Evolutionary conservation across 1,140 invertebrate species (phyloP).

Genomic region (Calephelis virginiensis): DNA sequence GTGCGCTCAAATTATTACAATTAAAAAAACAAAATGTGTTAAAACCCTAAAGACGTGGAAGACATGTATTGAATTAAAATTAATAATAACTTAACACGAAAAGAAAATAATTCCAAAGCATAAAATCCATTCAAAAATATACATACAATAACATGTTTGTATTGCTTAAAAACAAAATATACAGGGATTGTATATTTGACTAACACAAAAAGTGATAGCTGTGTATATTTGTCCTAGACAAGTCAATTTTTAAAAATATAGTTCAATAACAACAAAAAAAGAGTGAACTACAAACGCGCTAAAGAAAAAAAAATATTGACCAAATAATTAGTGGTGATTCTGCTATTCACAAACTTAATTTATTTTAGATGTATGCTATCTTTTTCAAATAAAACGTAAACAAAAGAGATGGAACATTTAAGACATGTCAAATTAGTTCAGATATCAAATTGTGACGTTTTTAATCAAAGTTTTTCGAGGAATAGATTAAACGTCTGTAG

Average conservation of each 20-base stretch:
- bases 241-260: conserved; percentile 10
- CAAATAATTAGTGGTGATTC: no score
- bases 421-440: no score
- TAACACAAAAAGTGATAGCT: conserved; percentile 24
- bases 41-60: conserved; percentile 41
- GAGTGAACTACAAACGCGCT: background rate
- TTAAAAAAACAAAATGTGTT: conserved; percentile 17
- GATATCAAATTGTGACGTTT: no score
- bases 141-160: conserved; percentile 45
- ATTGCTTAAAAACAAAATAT: conserved; percentile 31
- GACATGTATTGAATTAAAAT: conserved; percentile 35
- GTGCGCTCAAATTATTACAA: conserved; percentile 45
- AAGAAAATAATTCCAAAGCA: conserved; percentile 27
- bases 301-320: no score
- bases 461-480: no score
- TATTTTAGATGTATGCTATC: no score
- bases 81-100: conserved; percentile 22
- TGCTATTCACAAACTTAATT: no score
- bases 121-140: conserved; percentile 60
- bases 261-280: conserved; percentile 12
- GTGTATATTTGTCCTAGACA: conserved; percentile 11
- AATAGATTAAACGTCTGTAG: no score
- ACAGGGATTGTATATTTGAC: conserved; percentile 38
- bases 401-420: no score
- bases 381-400: no score